Evolutionary conservation across 2,888 invertebrate species (phyloP), one percentile per base, ranked within the genome.

Genomic region (Tipula vernalis): DNA sequence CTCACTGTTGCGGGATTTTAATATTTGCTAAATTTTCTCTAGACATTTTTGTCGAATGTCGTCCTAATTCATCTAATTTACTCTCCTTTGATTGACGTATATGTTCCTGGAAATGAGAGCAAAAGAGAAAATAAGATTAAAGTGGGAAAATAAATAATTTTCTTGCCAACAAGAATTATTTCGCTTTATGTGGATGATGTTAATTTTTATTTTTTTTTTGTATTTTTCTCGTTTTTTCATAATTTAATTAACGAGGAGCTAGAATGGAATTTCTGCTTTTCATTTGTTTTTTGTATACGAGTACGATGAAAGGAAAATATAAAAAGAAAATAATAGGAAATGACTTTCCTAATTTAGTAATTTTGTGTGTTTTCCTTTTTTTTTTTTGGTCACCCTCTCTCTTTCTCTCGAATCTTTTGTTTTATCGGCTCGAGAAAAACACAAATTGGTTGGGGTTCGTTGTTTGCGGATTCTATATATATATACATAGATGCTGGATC

Each of bases 41-140:
- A n/a, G 92, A 91, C 87, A 91, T 90, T 87, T 90, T 91, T 87
- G 91, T 91, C 28, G 91, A 91, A 85, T 89, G 89, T 87, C 91
- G 90, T 0, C 94, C 95, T 88, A 95, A 91, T 89, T 95, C 94
- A 90, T 96, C 95, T 87, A 96, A 91, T 57, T 95, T 94, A 89
- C 96, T 96, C 90, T 96, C 96, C 87, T 96, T 94, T 0, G 96
- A 96, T 89, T 96, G 95, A 5, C 95, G 93, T 89, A 96, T 95
- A 90, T 95, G 94, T 89, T 95, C 95, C 95, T 95, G 86, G 57
- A 86, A 84, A 84, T 10, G n/a, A 51, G n/a, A 15, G 51, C 5
- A 15, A 51, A 51, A n/a, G 1, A 12, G 44, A 44, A 44, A 12
- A 3, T n/a, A 15, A 3, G 3, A 28, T 71, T 71, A 84, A 13